Conservation (phyloP, 2,888 invertebrate genomes). For the Alviniconcha strummeri region DNA sequence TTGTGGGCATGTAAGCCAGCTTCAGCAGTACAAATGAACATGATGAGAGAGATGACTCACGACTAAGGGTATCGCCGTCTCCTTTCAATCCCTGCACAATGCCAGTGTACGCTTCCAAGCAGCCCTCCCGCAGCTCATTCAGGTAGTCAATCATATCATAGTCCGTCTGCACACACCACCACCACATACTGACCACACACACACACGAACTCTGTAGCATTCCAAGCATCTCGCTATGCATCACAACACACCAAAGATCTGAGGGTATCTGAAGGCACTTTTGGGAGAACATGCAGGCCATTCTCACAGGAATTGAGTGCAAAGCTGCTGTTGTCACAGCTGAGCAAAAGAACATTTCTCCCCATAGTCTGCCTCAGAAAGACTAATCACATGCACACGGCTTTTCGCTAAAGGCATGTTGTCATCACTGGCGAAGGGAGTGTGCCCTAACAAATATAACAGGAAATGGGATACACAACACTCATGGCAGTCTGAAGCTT, state of each 20-base stretch:
- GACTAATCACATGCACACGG: conserved; percentile 31
- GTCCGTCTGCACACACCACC: conserved; percentile 80
- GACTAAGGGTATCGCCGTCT: conserved; percentile 60
- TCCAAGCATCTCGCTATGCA: not conserved
- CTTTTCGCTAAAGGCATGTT: conserved; percentile 12
- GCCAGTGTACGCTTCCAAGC: conserved; percentile 97
- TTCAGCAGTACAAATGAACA: not conserved
- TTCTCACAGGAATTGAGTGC: no score
- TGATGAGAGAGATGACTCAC: conserved; percentile 46
- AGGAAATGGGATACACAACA: no score
- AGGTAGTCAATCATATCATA: conserved; percentile 98
- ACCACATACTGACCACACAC: conserved; percentile 23
- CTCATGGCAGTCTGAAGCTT: no score
- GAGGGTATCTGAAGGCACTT: not conserved
- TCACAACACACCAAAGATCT: not conserved
- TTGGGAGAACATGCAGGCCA: no score
- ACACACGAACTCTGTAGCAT: not conserved
- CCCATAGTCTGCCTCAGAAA: conserved; percentile 9
- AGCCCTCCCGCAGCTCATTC: conserved; percentile 94
- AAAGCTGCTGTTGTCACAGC: no score
- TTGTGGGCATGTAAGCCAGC: not conserved
- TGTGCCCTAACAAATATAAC: not conserved
- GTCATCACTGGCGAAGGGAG: conserved; percentile 18
- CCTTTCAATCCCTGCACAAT: conserved; percentile 92
- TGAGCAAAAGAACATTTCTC: not conserved